Base-by-base conservation (phyloP, 1,140 invertebrate species). In the Drosophila varians region DNA sequence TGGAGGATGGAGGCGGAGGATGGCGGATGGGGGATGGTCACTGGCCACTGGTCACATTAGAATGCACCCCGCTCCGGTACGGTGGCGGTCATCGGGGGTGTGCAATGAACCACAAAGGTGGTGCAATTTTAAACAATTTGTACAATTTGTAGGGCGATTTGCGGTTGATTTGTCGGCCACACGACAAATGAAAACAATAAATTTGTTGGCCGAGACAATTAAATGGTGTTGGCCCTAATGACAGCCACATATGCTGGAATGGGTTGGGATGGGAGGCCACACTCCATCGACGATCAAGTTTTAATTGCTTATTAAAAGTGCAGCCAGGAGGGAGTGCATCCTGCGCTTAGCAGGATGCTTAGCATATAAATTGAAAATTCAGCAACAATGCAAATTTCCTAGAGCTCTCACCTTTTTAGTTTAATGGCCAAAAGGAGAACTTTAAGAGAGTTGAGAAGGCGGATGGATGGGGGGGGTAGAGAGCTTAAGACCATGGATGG, bases 111-210 rank as follows among this genome's bases (percentile, higher is more conserved):
- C 82, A 54, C 74, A 51, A 45, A 80, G 76, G 82, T 70, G 82
- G 66, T 86, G 80, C 80, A 79, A 76, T 86, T 84, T 84, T 84
- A 84, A 84, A 84, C 80, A 84, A 84, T 86, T 84, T 86, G 48
- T 61, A 76, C 75, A 78, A 84, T 83, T 86, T 76, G 80, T 80
- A 76, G 62, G 26, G 54, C 80, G 62, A 84, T 84, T 84, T 86
- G 80, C 76, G 80, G 80, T 86, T 76, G 57, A 75, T 64, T 73
- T 72, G 56, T 36, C 45, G 58, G 38, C 73, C 77, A 77, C 78
- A 65, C 77, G 77, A 76, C 69, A 77, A 84, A 72, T 61, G 62
- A 55, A 55, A 84, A 86, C 80, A 86, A 80, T 86, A 80, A 86
- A 84, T 53, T 74, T 69, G 28, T 31, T 11, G 28, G 9, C 28